Conservation (phyloP, 1,140 invertebrate species). For the Dolichoris vasculosae region DNA sequence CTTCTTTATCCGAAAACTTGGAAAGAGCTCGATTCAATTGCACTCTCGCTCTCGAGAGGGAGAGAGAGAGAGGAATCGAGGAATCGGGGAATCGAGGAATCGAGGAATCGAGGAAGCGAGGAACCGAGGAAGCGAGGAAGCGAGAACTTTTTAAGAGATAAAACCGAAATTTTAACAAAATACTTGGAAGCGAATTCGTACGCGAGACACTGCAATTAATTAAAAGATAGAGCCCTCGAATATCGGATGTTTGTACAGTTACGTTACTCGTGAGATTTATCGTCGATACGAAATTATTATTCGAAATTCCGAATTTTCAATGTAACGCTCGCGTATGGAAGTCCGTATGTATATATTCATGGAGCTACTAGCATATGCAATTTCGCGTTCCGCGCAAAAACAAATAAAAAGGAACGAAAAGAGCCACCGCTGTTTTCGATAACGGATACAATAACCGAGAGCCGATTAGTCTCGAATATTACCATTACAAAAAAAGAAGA, state of each 20-base stretch:
- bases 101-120: too few relatives aligned
- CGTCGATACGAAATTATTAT: background rate
- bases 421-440: background rate
- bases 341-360: too few relatives aligned
- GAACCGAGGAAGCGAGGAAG: background rate
- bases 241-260: background rate
- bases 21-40: background rate
- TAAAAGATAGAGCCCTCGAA: background rate
- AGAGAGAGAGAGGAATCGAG: background rate
- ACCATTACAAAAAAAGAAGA: too few relatives aligned
- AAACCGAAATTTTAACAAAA: background rate
- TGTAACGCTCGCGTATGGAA: too few relatives aligned
- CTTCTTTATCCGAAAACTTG: background rate
- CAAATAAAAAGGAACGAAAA: too few relatives aligned
- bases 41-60: background rate
- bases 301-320: background rate
- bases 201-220: background rate
- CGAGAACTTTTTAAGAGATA: slow-evolving; percentile 12
- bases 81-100: slow-evolving; percentile 22
- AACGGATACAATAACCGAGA: background rate
- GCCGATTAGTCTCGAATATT: background rate
- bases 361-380: too few relatives aligned
- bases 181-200: background rate
- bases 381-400: background rate
- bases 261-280: too few relatives aligned